Conservation (phyloP, 2,113 vertebrate genomes). For the Callocephalon fimbriatum region DNA sequence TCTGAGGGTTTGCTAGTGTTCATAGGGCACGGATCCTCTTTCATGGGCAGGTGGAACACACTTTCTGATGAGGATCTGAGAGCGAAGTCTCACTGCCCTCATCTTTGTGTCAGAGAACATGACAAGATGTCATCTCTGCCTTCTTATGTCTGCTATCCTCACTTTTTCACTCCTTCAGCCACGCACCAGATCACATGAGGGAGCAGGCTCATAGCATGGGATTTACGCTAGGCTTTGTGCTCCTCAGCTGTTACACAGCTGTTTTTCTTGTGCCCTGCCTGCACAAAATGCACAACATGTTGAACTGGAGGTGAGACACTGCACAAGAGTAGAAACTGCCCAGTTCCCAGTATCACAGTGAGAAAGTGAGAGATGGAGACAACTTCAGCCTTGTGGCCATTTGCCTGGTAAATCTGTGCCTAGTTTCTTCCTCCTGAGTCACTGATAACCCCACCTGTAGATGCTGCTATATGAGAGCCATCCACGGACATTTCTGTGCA, state of each 20-base stretch:
- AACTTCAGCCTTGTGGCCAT: not conserved
- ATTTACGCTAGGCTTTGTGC: not conserved
- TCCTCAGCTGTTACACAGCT: not conserved
- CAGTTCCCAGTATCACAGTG: not conserved
- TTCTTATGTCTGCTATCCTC: not conserved
- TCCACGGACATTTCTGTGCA: not conserved
- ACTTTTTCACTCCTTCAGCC: not conserved
- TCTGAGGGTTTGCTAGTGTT: not conserved
- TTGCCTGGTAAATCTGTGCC: not conserved
- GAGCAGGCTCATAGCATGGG: not conserved
- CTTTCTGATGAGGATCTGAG: not conserved
- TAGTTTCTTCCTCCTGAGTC: not conserved
- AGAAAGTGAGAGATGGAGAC: not conserved
- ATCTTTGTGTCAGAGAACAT: not conserved
- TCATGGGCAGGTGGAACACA: not conserved
- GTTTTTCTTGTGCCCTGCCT: not conserved
- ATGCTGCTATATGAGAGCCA: not conserved
- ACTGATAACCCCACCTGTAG: fast-evolving
- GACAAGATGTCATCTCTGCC: not conserved
- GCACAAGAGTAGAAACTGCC: not conserved
- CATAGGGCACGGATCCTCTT: not conserved
- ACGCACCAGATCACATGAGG: not conserved
- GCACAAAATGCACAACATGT: not conserved
- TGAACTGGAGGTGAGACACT: not conserved
- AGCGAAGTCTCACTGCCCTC: not conserved